Evolutionary conservation across 1,140 invertebrate species (phyloP).

Genomic region (Leptopilina clavipes): DNA sequence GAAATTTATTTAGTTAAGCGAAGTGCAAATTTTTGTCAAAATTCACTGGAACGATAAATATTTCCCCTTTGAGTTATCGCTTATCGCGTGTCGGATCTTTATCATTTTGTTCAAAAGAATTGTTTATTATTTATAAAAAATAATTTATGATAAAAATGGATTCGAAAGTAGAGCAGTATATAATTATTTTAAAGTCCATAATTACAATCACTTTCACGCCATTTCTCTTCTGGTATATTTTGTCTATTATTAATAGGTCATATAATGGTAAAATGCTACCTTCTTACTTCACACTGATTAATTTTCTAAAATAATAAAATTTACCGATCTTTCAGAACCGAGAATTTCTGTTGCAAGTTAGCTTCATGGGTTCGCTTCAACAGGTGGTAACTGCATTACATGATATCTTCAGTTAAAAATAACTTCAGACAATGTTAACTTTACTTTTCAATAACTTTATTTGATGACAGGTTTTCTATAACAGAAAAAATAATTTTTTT

Average conservation of each 20-base stretch:
- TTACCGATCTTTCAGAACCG: background rate
- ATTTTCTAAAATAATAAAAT: no score
- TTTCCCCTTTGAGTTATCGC: constrained; percentile 1
- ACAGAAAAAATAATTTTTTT: no score
- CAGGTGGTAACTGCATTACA: no score
- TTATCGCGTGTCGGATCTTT: constrained; percentile 14
- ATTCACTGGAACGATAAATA: background rate
- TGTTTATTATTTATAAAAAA: constrained; percentile 15
- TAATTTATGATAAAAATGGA: constrained; percentile 28
- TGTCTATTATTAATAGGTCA: background rate
- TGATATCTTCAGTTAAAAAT: no score
- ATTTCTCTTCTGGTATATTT: background rate
- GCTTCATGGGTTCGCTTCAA: no score
- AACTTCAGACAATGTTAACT: no score
- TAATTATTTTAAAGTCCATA: constrained; percentile 15
- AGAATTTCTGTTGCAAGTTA: background rate
- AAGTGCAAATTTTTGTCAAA: constrained; percentile 1
- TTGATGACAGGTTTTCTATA: no score
- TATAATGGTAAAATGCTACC: background rate
- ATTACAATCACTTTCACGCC: constrained; percentile 25
- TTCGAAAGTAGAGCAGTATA: constrained; percentile 11
- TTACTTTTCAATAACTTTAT: no score
- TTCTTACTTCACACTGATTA: background rate
- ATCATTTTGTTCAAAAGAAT: background rate
- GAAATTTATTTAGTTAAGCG: background rate